A percentile compares a stretch with the other conserved stretches of the same genome.
phyloP scores from a whole-genome alignment of 1,140 invertebrate species.

The Drosophila kurseongensis region DNA sequence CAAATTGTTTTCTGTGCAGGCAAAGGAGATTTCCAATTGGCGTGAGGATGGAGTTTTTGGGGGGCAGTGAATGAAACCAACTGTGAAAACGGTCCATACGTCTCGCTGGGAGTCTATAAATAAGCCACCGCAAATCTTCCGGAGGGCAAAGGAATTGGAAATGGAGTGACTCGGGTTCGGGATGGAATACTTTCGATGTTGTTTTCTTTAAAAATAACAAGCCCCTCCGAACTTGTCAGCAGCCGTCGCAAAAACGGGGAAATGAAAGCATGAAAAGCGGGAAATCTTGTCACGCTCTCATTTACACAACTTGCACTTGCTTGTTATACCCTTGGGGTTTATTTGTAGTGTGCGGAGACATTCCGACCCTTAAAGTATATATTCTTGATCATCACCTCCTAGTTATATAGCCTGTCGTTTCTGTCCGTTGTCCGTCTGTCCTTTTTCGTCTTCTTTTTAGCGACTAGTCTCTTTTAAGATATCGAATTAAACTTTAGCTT shows the following conservation, averaged over 20 bases:
- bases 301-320: constrained; percentile 31
- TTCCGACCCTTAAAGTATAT: too few relatives aligned
- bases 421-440: too few relatives aligned
- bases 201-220: constrained; percentile 51
- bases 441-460: too few relatives aligned
- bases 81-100: constrained; percentile 65
- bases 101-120: constrained; percentile 53
- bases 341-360: too few relatives aligned
- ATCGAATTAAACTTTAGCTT: too few relatives aligned
- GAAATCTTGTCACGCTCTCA: constrained; percentile 37
- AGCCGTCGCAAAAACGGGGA: constrained; percentile 27
- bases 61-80: constrained; percentile 61
- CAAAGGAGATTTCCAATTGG: constrained; percentile 11
- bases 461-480: too few relatives aligned
- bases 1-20: background rate
- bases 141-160: constrained; percentile 18
- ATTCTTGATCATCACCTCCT: too few relatives aligned
- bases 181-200: constrained; percentile 45
- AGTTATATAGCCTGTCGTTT: too few relatives aligned
- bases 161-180: constrained; percentile 31
- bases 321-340: too few relatives aligned
- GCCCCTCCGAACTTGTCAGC: constrained; percentile 57
- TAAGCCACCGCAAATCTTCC: constrained; percentile 46
- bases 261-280: constrained; percentile 38
- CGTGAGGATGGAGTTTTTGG: constrained; percentile 12